Conservation (phyloP, 2,797 vertebrate genomes). For the Champsocephalus esox region DNA sequence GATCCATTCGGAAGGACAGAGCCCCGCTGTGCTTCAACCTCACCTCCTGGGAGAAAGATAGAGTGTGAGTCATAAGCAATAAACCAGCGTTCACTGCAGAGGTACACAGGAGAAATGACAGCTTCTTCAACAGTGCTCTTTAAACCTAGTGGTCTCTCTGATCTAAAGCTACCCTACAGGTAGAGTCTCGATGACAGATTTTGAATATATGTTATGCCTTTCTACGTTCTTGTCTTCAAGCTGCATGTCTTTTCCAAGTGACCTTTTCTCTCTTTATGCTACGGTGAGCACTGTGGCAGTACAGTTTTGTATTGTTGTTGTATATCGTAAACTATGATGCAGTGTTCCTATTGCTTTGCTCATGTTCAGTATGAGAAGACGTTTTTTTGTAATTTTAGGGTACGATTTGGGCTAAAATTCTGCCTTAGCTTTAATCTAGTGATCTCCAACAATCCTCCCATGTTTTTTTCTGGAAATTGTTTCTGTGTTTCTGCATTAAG, state of each 20-base stretch:
- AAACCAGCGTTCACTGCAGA: constrained; percentile 58
- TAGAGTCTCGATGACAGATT: constrained; percentile 24
- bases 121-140: constrained; percentile 15
- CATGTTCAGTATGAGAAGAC: constrained; percentile 1
- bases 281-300: constrained; percentile 9
- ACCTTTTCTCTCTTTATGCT: constrained; percentile 47
- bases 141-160: constrained; percentile 19
- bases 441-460: constrained; percentile 20
- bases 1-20: constrained; percentile 79
- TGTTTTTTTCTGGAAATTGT: constrained; percentile 27
- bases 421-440: constrained; percentile 11
- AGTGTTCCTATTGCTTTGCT: constrained; percentile 8
- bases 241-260: constrained; percentile 13
- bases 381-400: constrained; percentile 18
- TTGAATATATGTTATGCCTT: constrained; percentile 4
- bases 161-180: constrained; percentile 17
- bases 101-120: constrained; percentile 33
- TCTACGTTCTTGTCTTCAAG: constrained; percentile 21
- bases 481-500: constrained; percentile 9
- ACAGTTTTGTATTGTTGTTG: neutral
- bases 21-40: constrained; percentile 69
- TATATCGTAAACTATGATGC: constrained; percentile 14
- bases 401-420: constrained; percentile 13
- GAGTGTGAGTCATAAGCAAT: constrained; percentile 78
- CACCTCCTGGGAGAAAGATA: constrained; percentile 76